Percentiles rank a stretch among this genome's conserved stretches.
Conservation (phyloP, 2,797 vertebrate genomes). For the Melopsittacus undulatus region DNA sequence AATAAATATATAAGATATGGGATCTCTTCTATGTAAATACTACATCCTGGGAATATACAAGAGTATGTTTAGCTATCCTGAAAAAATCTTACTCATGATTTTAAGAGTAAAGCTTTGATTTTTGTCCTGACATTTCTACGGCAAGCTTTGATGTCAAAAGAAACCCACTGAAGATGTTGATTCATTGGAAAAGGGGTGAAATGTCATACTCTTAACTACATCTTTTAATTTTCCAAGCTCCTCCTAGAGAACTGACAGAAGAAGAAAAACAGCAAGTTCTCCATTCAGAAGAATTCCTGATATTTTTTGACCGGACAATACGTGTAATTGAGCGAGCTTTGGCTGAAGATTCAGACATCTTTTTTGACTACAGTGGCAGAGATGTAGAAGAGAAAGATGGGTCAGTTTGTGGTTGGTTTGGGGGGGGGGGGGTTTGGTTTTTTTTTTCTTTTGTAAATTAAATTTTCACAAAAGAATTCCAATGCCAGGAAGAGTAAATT, state of each 20-base stretch:
- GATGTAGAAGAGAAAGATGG: constrained; percentile 94
- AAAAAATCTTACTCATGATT: constrained; percentile 48
- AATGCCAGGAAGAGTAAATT: neutral
- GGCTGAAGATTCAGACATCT: constrained; percentile 92
- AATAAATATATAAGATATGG: constrained; percentile 65
- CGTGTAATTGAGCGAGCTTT: constrained; percentile 94
- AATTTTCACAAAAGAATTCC: neutral
- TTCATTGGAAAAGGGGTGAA: constrained; percentile 60
- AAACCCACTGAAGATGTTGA: constrained; percentile 31
- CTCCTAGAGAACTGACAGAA: constrained; percentile 91
- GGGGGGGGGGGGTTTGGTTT: too few species aligned
- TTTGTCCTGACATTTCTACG: neutral
- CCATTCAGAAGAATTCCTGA: constrained; percentile 95
- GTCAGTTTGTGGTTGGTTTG: constrained; percentile 75
- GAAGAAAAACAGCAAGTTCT: constrained; percentile 96
- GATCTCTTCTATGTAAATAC: constrained; percentile 25
- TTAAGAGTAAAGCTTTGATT: constrained; percentile 49
- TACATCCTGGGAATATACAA: constrained; percentile 9
- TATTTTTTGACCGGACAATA: constrained; percentile 96
- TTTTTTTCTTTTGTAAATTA: neutral
- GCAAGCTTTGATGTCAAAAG: constrained; percentile 22
- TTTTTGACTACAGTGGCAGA: constrained; percentile 93
- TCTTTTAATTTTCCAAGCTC: constrained; percentile 75
- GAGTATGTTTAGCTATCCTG: constrained; percentile 9
- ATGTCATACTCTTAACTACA: constrained; percentile 38